These are phyloP conservation scores for Xenopus borealis DNA, from an alignment of 2,113 vertebrate species.

Conservation along the genomic window DNA sequence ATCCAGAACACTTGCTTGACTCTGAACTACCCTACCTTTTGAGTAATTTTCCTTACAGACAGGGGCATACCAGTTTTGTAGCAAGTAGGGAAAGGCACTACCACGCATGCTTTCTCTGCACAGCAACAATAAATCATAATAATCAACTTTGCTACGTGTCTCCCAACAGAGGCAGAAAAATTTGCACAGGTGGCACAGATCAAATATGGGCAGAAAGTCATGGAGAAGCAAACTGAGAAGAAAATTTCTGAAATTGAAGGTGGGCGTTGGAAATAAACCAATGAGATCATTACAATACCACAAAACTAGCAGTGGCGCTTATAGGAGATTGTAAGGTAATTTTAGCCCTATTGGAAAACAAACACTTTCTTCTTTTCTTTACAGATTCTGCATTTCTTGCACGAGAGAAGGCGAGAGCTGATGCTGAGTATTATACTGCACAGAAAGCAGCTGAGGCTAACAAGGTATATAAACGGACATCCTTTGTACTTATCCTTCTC, in stretches of 20 bases:
- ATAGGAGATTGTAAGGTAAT: too few species aligned
- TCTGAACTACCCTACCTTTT: too few species aligned
- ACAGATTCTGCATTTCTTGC: slow-evolving; percentile 85
- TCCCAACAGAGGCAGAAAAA: slow-evolving; percentile 87
- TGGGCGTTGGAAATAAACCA: slow-evolving; percentile 50
- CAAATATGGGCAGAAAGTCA: slow-evolving; percentile 90
- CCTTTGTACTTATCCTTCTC: too few species aligned
- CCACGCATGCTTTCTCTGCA: too few species aligned
- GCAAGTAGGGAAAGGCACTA: too few species aligned
- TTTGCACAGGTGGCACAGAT: slow-evolving; percentile 94
- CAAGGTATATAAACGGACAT: slow-evolving; percentile 66
- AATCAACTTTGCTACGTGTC: background rate
- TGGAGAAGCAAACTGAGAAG: slow-evolving; percentile 97
- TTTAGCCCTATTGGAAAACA: too few species aligned
- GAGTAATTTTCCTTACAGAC: too few species aligned
- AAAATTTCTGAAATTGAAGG: slow-evolving; percentile 94
- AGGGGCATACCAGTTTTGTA: too few species aligned
- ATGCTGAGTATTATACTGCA: slow-evolving; percentile 89
- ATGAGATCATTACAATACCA: too few species aligned
- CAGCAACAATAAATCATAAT: too few species aligned
- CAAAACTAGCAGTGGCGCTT: too few species aligned
- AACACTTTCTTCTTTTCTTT: background rate
- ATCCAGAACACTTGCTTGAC: too few species aligned
- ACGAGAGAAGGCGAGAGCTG: slow-evolving; percentile 82
- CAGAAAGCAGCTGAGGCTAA: slow-evolving; percentile 82